Conservation (phyloP, 2,888 invertebrate genomes). For the Drosophila nigricruria region DNA sequence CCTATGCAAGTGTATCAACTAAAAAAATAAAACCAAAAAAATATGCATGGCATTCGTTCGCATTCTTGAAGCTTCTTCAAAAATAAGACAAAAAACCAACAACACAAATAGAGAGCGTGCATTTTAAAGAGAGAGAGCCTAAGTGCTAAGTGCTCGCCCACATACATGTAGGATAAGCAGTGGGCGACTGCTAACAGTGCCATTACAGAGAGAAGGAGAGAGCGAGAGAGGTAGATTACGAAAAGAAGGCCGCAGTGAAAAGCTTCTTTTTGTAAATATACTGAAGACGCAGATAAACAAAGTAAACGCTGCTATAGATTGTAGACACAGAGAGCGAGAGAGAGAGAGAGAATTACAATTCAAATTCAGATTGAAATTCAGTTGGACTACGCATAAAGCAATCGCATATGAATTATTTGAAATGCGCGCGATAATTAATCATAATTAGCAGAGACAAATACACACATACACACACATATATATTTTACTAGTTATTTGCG, state of each 20-base stretch:
- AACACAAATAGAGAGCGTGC: slow-evolving; percentile 13
- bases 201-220: slow-evolving; percentile 28
- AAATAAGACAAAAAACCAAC: neutral
- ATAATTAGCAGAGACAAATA: slow-evolving; percentile 42
- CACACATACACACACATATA: neutral
- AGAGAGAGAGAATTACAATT: slow-evolving; percentile 2
- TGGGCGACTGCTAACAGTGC: slow-evolving; percentile 28
- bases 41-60: slow-evolving; percentile 32
- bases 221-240: neutral
- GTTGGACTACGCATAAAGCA: slow-evolving; percentile 38
- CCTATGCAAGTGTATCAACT: slow-evolving; percentile 37
- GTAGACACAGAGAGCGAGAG: slow-evolving; percentile 8
- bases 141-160: slow-evolving; percentile 38
- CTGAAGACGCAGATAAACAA: slow-evolving; percentile 63
- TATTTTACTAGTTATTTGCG: neutral
- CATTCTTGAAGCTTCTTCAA: slow-evolving; percentile 58
- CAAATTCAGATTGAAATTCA: slow-evolving; percentile 15
- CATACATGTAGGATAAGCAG: slow-evolving; percentile 38
- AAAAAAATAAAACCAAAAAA: slow-evolving; percentile 2
- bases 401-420: slow-evolving; percentile 52
- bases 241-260: slow-evolving; percentile 30
- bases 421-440: slow-evolving; percentile 66
- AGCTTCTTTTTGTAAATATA: slow-evolving; percentile 53
- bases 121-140: slow-evolving; percentile 12
- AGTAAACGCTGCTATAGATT: slow-evolving; percentile 54